Conservation (phyloP, 2,888 invertebrate species). For the Xestoiulus laeticollis region DNA sequence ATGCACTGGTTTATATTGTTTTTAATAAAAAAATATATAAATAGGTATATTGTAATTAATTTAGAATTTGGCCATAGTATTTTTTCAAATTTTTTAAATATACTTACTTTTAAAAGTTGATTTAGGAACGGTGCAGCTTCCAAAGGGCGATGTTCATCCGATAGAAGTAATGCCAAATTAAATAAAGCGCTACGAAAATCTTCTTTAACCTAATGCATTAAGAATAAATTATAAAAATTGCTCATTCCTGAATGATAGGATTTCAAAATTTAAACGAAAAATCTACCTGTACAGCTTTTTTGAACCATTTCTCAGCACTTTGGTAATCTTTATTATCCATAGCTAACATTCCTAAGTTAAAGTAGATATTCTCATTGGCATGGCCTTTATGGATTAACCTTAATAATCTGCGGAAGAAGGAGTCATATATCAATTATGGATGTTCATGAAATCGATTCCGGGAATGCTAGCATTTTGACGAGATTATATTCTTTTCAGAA, state of each 20-base stretch:
- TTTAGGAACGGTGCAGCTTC: conserved; percentile 93
- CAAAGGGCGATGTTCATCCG: conserved; percentile 85
- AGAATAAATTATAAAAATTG: conserved; percentile 53
- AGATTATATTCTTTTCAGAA: no score
- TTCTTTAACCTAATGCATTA: conserved; percentile 74
- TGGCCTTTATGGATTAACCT: conserved; percentile 79
- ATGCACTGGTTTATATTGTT: no score
- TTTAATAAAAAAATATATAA: conserved; percentile 13
- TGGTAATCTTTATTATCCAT: conserved; percentile 93
- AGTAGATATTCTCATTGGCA: conserved; percentile 89
- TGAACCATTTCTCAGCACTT: conserved; percentile 90
- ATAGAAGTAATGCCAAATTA: conserved; percentile 88
- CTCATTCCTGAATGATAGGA: no score
- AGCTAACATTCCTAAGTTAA: conserved; percentile 95
- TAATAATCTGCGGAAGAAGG: conserved; percentile 70
- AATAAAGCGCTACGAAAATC: conserved; percentile 94
- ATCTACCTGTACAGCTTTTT: conserved; percentile 75
- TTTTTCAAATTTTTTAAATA: no score
- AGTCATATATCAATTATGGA: neutral
- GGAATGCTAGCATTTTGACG: no score
- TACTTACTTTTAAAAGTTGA: conserved; percentile 77
- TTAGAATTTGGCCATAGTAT: no score
- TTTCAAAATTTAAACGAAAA: no score
- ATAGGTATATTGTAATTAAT: no score
- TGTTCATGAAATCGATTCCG: no score